Percentiles rank a stretch among this genome's conserved stretches.
phyloP scores from a whole-genome alignment of 2,113 vertebrate species.

The Eupsittula cactorum region DNA sequence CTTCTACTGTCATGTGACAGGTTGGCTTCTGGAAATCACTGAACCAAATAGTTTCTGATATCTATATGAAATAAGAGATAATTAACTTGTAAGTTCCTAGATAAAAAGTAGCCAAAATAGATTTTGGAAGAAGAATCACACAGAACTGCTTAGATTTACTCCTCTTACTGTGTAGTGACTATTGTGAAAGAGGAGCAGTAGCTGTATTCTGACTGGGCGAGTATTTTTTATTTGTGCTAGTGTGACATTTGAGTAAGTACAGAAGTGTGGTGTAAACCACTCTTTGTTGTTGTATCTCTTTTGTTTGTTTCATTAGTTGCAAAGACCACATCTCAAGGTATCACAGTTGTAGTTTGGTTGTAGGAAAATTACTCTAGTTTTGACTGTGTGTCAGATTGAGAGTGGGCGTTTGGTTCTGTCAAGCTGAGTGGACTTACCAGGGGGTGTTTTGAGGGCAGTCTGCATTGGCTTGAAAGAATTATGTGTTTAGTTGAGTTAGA shows the following conservation, averaged over 20 bases:
- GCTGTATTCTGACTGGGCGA: background rate
- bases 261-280: background rate
- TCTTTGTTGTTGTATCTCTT: background rate
- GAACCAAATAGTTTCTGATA: background rate
- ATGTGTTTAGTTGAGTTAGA: background rate
- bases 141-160: background rate
- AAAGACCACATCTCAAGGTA: background rate
- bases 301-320: background rate
- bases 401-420: background rate
- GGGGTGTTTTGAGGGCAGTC: background rate
- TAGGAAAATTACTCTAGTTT: background rate
- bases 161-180: background rate
- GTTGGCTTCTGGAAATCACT: background rate
- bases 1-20: background rate
- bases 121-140: background rate
- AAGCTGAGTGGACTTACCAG: background rate
- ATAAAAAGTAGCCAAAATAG: background rate
- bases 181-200: background rate
- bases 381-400: background rate
- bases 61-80: background rate
- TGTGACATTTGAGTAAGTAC: background rate
- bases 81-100: background rate
- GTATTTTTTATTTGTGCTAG: fast-evolving
- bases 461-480: background rate
- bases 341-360: background rate